Evolutionary conservation across 2,797 vertebrate genomes (phyloP).

Genomic region (Muscicapa striata): DNA sequence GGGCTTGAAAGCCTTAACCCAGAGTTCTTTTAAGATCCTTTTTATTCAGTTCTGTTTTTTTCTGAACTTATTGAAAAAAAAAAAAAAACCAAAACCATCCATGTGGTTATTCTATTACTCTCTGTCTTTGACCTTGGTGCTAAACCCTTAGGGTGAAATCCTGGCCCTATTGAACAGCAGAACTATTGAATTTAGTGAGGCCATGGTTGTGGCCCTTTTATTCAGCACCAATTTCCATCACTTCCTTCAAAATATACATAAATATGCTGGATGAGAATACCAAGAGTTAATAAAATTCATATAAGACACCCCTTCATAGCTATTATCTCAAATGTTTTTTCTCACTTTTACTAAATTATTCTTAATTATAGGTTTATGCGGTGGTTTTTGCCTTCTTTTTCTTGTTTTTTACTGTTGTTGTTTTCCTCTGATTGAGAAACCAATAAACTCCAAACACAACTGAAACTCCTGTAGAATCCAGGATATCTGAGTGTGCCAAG

Average conservation of each 20-base stretch:
- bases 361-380: neutral
- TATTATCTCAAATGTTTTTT: neutral
- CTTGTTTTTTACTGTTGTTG: rapidly evolving
- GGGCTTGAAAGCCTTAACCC: neutral
- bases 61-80: neutral
- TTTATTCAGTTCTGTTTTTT: neutral
- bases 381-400: rapidly evolving
- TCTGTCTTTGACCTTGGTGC: conserved; percentile 2
- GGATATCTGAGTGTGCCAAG: neutral
- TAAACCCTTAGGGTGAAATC: conserved; percentile 23
- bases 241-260: neutral
- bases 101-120: neutral
- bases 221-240: neutral
- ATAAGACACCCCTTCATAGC: neutral
- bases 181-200: neutral
- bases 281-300: neutral
- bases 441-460: neutral
- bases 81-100: neutral
- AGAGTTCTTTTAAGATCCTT: neutral
- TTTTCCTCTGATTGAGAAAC: neutral
- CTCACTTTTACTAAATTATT: neutral
- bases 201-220: neutral
- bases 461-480: neutral
- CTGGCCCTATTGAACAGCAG: neutral
- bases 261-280: neutral